Evolutionary conservation across 2,113 vertebrate species (phyloP).

Genomic region (Sylvicapra grimmia): DNA sequence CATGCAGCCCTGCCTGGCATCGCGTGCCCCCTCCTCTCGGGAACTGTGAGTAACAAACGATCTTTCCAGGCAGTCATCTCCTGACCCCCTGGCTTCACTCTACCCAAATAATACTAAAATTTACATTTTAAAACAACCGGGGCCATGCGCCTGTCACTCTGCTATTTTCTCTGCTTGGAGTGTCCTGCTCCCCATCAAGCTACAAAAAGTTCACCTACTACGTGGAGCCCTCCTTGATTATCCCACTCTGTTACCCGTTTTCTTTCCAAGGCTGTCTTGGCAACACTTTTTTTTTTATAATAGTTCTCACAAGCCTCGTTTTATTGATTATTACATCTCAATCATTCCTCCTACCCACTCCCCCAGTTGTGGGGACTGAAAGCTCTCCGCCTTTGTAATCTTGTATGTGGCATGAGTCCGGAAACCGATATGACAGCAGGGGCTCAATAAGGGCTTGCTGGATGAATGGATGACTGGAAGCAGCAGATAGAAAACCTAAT

Average conservation of each 20-base stretch:
- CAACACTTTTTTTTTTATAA: too few species aligned
- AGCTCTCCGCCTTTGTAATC: not conserved
- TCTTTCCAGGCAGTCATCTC: not conserved
- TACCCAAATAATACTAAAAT: not conserved
- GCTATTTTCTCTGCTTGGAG: not conserved
- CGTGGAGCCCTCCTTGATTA: not conserved
- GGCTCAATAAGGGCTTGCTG: not conserved
- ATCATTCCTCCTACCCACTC: accelerated
- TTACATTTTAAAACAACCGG: not conserved
- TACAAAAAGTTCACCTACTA: not conserved
- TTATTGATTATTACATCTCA: too few species aligned
- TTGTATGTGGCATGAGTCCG: accelerated
- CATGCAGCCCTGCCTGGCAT: not conserved
- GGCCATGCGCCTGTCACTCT: accelerated
- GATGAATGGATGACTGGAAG: not conserved
- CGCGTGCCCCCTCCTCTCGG: accelerated
- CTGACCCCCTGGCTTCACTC: not conserved
- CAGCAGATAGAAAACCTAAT: not conserved
- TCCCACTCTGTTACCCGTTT: accelerated
- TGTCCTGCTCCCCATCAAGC: not conserved
- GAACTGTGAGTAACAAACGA: not conserved
- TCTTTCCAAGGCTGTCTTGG: not conserved
- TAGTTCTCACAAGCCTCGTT: not conserved
- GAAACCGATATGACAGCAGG: not conserved
- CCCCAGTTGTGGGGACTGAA: not conserved